Evolutionary conservation across 2,113 vertebrate genomes (phyloP), one percentile per base, ranked within the genome.

Genomic region (Campylomormyrus tamandua): DNA sequence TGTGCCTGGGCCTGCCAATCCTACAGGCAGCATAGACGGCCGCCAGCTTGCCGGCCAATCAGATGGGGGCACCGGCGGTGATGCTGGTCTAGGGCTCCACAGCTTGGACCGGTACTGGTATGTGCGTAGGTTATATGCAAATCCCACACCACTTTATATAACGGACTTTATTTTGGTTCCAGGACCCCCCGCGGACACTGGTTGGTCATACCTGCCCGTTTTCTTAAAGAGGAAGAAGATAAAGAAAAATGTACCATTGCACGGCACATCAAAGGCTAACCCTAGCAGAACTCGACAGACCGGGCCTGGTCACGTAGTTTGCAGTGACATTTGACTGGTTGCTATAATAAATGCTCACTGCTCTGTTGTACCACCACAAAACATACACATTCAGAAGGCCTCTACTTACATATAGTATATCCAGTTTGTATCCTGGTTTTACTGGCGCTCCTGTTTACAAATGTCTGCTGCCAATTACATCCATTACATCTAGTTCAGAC

Each of bases 311-410:
- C n/a, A 4, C 27, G 35, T n/a, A 74, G 31, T 27, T 74, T 74
- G 66, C 9, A 74, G n/a, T 74, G 27, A 74, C 66, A 35, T 13
- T 74, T 74, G 27, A 15, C 10, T 4, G 27, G n/a, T 74, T 35
- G 10, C 3, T 74, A 15, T 74, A 31, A 74, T 15, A 80, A 24
- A 70, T 91, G 87, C 88, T 46, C 89, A 83, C 31, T 27, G 83
- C 83, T 89, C 48, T 87, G 52, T 46, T 90, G 80, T 87, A 84
- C 19, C 74, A 87, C 62, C 87, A 89, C 52, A 89, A 89, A 91
- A n/a, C 24, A 9, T 62, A 24, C 21, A 24, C 56, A 58, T 58
- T n/a, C 56, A n/a, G 21, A n/a, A 1, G 9, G 7, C 24, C 7
- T 62, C 24, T 58, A 7, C 21, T 58, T 24, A 2, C 21, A 58